Conservation (phyloP, 2,113 vertebrate genomes). For the Burhinus oedicnemus region DNA sequence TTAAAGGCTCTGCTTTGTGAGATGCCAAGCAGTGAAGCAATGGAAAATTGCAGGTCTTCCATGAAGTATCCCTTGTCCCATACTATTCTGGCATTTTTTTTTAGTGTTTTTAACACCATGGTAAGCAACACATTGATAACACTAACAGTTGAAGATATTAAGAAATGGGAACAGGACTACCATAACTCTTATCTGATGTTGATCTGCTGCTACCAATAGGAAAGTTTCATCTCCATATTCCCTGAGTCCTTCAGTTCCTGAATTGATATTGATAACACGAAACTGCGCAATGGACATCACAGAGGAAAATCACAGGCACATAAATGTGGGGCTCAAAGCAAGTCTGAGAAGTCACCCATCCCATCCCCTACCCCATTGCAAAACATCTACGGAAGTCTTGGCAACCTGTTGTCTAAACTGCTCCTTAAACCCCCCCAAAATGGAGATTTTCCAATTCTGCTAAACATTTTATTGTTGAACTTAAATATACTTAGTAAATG, state of each 20-base stretch:
- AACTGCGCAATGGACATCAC: not conserved
- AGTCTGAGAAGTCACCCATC: not conserved
- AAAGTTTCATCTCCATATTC: not conserved
- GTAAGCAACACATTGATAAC: not conserved
- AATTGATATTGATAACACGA: not conserved
- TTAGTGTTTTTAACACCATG: not conserved
- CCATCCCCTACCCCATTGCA: not conserved
- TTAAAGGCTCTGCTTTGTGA: not conserved
- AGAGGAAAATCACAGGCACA: not conserved
- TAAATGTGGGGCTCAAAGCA: not conserved
- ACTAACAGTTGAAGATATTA: not conserved
- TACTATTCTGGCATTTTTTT: not conserved
- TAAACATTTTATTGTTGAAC: not conserved
- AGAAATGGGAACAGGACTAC: not conserved
- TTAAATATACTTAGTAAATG: not conserved
- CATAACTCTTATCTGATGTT: not conserved
- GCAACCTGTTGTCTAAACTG: not conserved
- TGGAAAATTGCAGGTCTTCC: not conserved
- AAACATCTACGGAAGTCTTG: not conserved
- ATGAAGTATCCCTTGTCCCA: not conserved
- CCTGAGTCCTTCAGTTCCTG: not conserved
- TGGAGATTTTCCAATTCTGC: not conserved
- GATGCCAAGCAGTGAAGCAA: not conserved
- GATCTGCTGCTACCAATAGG: not conserved
- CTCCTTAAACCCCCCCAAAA: not conserved